Evolutionary conservation across 1,140 invertebrate genomes (phyloP).

Genomic region (Drosophila paulistorum): DNA sequence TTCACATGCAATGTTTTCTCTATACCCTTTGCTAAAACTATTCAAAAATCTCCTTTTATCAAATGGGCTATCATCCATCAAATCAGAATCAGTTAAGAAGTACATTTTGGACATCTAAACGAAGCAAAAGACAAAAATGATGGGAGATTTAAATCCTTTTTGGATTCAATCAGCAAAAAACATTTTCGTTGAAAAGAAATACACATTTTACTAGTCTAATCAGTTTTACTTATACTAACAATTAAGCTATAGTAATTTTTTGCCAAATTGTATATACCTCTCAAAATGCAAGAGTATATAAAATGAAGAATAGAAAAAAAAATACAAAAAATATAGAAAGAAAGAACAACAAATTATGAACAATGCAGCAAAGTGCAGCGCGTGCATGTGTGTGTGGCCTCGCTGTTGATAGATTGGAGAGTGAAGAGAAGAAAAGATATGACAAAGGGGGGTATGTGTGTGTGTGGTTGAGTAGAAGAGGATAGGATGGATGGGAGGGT

Average conservation of each 20-base stretch:
- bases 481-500: not conserved
- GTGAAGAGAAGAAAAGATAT: not conserved
- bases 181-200: too few species aligned
- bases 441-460: not conserved
- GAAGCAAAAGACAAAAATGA: too few species aligned
- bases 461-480: not conserved
- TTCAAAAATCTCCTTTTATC: too few species aligned
- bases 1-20: not conserved
- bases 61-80: too few species aligned
- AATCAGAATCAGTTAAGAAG: too few species aligned
- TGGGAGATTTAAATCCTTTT: too few species aligned
- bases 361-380: constrained; percentile 64
- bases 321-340: constrained; percentile 15
- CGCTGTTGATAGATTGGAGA: constrained; percentile 26
- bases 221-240: too few species aligned
- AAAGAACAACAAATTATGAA: constrained; percentile 52
- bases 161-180: too few species aligned
- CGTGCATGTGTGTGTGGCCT: constrained; percentile 64
- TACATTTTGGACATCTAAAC: too few species aligned
- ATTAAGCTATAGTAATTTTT: not conserved
- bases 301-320: constrained; percentile 46
- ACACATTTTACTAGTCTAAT: too few species aligned
- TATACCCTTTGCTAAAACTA: not conserved
- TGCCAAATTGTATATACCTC: not conserved
- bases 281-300: constrained; percentile 3